These are phyloP conservation scores for Machaerirhynchus nigripectus DNA, from an alignment of 2,113 vertebrate genomes.

Conservation along the genomic window DNA sequence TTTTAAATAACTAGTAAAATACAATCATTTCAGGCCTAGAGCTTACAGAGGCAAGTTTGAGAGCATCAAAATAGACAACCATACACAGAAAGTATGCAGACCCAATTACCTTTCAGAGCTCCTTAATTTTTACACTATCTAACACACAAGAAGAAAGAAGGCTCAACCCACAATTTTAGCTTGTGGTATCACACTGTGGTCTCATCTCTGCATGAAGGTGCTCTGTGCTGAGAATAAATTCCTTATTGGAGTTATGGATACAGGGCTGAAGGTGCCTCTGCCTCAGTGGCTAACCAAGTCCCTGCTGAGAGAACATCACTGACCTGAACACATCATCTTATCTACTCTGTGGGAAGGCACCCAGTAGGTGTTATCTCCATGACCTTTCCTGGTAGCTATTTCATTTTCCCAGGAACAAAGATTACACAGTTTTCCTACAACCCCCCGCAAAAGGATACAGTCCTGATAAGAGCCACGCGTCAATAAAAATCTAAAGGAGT, in stretches of 20 bases:
- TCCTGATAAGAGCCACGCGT: accelerated
- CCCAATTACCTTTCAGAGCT: background rate
- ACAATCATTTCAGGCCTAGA: background rate
- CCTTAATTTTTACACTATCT: background rate
- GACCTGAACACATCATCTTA: background rate
- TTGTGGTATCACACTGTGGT: background rate
- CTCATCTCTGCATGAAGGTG: background rate
- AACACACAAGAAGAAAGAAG: background rate
- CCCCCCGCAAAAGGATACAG: accelerated
- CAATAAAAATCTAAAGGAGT: background rate
- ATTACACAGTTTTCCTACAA: background rate
- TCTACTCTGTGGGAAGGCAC: background rate
- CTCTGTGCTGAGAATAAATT: background rate
- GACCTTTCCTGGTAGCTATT: background rate
- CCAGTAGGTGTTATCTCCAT: background rate
- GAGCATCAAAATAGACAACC: background rate
- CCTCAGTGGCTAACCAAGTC: background rate
- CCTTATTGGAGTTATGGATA: background rate
- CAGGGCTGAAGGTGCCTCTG: background rate
- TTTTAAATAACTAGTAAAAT: background rate
- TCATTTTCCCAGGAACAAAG: background rate
- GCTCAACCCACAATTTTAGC: background rate
- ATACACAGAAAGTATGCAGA: background rate
- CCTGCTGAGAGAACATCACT: background rate
- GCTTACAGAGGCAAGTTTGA: background rate